Evolutionary conservation across 2,888 invertebrate genomes (phyloP).

Genomic region (Iselma pallidipennis): DNA sequence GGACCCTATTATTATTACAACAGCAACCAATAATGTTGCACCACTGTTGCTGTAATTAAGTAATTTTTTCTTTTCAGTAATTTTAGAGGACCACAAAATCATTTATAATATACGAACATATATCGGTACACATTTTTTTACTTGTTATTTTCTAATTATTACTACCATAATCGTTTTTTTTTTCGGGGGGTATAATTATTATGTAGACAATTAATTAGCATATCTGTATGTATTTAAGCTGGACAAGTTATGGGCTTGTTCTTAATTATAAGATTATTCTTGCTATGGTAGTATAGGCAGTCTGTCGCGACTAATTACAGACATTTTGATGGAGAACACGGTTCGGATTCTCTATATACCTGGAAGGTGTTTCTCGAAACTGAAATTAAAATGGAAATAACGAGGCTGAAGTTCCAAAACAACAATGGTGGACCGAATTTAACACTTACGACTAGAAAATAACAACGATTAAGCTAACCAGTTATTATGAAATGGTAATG

Average conservation of each 20-base stretch:
- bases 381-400: not conserved
- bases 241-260: not conserved
- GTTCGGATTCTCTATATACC: not conserved
- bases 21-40: not conserved
- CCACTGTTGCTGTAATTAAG: not conserved
- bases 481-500: not conserved
- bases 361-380: not conserved
- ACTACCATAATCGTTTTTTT: not conserved
- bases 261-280: not conserved
- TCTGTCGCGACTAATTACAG: not conserved
- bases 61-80: not conserved
- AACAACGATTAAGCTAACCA: no score
- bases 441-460: not conserved
- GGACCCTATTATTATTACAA: not conserved
- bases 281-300: not conserved
- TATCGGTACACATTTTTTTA: no score
- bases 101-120: no score
- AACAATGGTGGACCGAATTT: not conserved
- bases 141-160: conserved; percentile 1
- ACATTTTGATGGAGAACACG: not conserved
- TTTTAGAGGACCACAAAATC: not conserved
- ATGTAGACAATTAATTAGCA: not conserved
- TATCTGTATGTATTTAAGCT: not conserved
- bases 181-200: no score
- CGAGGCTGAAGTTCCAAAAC: not conserved